A percentile compares a stretch with the other conserved stretches of the same genome.
Conservation (phyloP, 2,113 vertebrate genomes). For the Misgurnus mizolepis region DNA sequence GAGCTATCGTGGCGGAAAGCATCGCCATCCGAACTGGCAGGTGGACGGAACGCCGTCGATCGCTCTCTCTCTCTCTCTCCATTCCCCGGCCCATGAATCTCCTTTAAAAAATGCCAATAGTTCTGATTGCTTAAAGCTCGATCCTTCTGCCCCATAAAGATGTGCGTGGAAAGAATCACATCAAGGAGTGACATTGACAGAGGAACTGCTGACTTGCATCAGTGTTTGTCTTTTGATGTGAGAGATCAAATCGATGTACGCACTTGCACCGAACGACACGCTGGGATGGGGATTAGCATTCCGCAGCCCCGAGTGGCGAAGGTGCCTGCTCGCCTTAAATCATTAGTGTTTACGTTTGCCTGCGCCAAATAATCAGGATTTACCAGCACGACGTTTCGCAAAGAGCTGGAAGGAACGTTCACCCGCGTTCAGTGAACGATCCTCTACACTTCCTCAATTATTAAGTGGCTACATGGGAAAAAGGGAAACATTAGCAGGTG, state of each 20-base stretch:
- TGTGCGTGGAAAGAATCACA: constrained; percentile 90
- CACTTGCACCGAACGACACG: constrained; percentile 87
- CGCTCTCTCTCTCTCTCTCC: constrained; percentile 74
- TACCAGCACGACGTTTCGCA: constrained; percentile 45
- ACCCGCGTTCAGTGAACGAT: constrained; percentile 24
- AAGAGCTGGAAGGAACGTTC: constrained; percentile 28
- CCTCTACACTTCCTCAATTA: constrained; percentile 39
- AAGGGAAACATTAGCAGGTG: constrained; percentile 49
- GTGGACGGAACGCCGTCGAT: constrained; percentile 64
- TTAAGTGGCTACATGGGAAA: constrained; percentile 42
- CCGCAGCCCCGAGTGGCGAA: constrained; percentile 81
- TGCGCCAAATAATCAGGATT: constrained; percentile 72
- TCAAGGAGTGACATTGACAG: constrained; percentile 99
- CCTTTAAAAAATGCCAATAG: constrained; percentile 97
- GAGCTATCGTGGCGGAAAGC: constrained; percentile 68
- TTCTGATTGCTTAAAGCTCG: constrained; percentile 93
- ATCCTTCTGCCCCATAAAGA: constrained; percentile 84
- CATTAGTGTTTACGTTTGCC: constrained; percentile 70
- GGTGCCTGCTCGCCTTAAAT: constrained; percentile 72
- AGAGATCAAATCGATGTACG: constrained; percentile 99
- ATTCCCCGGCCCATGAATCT: constrained; percentile 84
- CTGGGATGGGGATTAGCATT: constrained; percentile 90
- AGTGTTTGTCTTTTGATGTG: constrained; percentile 99
- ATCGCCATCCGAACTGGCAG: constrained; percentile 60
- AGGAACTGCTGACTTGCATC: constrained; percentile 99